Evolutionary conservation across 2,113 vertebrate species (phyloP).

Genomic region (Silurus meridionalis): DNA sequence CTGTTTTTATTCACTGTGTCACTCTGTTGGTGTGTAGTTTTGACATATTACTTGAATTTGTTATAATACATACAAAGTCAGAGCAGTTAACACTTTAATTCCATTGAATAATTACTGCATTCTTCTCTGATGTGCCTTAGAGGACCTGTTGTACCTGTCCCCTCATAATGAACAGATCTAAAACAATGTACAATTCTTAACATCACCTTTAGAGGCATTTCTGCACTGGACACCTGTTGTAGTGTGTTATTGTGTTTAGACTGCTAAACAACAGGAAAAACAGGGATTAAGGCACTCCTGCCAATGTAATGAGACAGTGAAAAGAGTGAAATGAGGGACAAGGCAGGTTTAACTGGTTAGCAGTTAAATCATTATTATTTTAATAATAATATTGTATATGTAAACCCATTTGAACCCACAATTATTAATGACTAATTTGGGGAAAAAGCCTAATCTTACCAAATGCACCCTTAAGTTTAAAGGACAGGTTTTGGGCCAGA

Average conservation of each 20-base stretch:
- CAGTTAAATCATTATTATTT: neutral
- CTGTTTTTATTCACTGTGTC: neutral
- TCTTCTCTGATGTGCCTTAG: neutral
- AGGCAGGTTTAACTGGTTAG: slow-evolving; percentile 21
- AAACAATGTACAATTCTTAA: neutral
- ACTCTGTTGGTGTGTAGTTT: neutral
- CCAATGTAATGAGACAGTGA: neutral
- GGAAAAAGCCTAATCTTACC: neutral
- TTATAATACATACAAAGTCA: neutral
- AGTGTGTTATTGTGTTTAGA: slow-evolving; percentile 1
- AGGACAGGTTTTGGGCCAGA: neutral
- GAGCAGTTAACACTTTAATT: neutral
- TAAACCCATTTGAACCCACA: neutral
- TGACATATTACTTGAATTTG: neutral
- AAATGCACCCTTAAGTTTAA: neutral
- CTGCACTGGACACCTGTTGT: neutral
- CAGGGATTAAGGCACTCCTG: neutral
- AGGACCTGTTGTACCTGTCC: slow-evolving; percentile 6
- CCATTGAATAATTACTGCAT: neutral
- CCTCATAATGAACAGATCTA: neutral
- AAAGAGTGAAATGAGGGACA: neutral
- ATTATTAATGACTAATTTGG: neutral
- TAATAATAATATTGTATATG: slow-evolving; percentile 12
- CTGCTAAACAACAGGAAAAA: slow-evolving; percentile 3
- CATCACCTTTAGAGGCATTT: neutral